Percentiles rank a stretch among this genome's conserved stretches.
phyloP scores from a whole-genome alignment of 2,888 invertebrate species.

The Sphaeridia pumilis region DNA sequence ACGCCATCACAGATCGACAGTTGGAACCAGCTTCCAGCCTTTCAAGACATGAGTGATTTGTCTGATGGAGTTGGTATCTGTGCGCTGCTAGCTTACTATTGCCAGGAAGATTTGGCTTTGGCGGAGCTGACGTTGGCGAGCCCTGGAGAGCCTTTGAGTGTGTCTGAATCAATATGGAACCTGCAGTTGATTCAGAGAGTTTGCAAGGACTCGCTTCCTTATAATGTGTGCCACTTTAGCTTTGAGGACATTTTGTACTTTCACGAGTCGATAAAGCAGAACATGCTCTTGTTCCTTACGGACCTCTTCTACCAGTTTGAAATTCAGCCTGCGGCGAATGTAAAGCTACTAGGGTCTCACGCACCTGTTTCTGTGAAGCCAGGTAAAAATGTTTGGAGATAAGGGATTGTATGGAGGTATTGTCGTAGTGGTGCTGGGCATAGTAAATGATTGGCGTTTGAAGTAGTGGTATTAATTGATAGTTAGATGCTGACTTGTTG shows the following conservation, averaged over 20 bases:
- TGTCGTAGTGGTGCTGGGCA: too few species aligned
- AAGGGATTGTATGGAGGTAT: too few species aligned
- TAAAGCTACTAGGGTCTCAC: constrained; percentile 61
- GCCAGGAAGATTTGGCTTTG: constrained; percentile 64
- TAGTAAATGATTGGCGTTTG: too few species aligned
- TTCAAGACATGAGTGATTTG: constrained; percentile 69
- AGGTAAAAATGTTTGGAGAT: too few species aligned
- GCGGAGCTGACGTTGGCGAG: constrained; percentile 46
- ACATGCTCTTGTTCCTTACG: constrained; percentile 84
- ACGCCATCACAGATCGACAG: constrained; percentile 34
- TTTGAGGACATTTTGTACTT: constrained; percentile 93
- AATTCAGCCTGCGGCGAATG: constrained; percentile 80
- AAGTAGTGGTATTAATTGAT: too few species aligned
- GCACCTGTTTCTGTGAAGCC: constrained; percentile 31
- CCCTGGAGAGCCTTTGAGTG: constrained; percentile 31
- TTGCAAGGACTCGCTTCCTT: constrained; percentile 70
- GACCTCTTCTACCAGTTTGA: constrained; percentile 89
- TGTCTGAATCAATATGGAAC: constrained; percentile 55
- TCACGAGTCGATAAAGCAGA: constrained; percentile 79
- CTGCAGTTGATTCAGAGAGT: constrained; percentile 76
- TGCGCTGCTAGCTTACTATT: constrained; percentile 79
- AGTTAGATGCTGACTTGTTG: too few species aligned
- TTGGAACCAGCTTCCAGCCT: constrained; percentile 34
- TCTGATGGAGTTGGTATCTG: constrained; percentile 84
- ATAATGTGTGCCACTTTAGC: constrained; percentile 81